Conservation (phyloP, 2,797 vertebrate genomes). For the Lates japonicus region DNA sequence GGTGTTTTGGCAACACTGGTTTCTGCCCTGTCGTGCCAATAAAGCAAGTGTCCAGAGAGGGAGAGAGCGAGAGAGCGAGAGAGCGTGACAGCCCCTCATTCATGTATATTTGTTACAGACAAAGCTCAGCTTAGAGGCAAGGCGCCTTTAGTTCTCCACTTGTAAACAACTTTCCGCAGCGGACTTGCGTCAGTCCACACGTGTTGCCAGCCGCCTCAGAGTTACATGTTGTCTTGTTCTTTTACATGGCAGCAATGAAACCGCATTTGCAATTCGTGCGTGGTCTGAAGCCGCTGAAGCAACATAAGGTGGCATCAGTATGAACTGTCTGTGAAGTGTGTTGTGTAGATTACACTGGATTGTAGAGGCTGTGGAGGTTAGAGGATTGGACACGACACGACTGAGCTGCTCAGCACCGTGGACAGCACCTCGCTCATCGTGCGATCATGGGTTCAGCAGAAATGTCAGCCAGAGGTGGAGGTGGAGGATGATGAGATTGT, state of each 20-base stretch:
- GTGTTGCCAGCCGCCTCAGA: slow-evolving; percentile 22
- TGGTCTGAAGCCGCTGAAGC: background rate
- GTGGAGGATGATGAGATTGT: background rate
- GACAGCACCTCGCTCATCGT: slow-evolving; percentile 20
- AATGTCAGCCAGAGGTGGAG: background rate
- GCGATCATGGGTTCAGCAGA: background rate
- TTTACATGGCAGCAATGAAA: background rate
- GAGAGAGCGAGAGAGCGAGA: background rate
- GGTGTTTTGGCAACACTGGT: background rate
- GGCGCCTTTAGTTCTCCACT: slow-evolving; percentile 14
- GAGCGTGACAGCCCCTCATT: background rate
- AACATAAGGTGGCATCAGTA: background rate
- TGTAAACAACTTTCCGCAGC: slow-evolving; percentile 57
- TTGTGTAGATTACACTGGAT: background rate
- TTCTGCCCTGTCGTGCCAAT: background rate
- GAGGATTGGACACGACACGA: background rate
- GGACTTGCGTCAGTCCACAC: slow-evolving; percentile 47
- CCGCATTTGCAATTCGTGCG: background rate
- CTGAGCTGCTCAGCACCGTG: slow-evolving; percentile 41
- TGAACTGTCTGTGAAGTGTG: background rate
- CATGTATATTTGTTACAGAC: background rate
- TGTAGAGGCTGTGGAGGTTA: background rate
- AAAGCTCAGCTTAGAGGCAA: slow-evolving; percentile 8
- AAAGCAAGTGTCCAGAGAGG: background rate
- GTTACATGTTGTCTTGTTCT: background rate